A percentile compares a stretch with the other conserved stretches of the same genome.
phyloP scores from a whole-genome alignment of 1,140 invertebrate genomes.

The Ceratosolen fusciceps region DNA sequence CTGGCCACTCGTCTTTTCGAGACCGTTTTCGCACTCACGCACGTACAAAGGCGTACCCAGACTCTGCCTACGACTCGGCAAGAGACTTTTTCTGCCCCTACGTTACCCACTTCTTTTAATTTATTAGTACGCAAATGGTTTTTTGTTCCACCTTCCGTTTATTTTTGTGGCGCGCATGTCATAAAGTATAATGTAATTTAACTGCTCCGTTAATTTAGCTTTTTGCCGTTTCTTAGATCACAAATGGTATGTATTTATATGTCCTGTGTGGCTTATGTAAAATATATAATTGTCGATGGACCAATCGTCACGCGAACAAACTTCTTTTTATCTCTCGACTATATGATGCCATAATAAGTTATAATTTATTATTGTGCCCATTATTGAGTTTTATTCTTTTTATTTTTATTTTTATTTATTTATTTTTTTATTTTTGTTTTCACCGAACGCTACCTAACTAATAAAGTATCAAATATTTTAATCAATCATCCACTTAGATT shows the following conservation, averaged over 20 bases:
- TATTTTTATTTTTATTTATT: no score
- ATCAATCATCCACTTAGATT: no score
- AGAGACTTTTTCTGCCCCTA: neutral
- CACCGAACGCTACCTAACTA: no score
- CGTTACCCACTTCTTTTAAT: neutral
- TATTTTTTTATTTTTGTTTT: no score
- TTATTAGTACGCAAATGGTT: slow-evolving; percentile 13
- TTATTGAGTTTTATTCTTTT: no score
- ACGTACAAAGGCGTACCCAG: no score
- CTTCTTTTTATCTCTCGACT: neutral
- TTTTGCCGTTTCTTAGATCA: neutral
- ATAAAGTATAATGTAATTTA: neutral
- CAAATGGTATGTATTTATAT: neutral
- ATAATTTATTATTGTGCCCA: no score
- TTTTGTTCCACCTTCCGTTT: neutral
- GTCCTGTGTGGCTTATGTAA: neutral
- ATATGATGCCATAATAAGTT: neutral
- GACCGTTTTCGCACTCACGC: neutral
- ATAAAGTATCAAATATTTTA: no score
- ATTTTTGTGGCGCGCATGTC: neutral
- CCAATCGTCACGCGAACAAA: neutral
- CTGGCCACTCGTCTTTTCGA: neutral
- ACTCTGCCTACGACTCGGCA: neutral
- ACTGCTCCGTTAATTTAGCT: neutral
- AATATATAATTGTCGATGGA: neutral